Base-by-base conservation (phyloP, 2,113 vertebrate genomes). In the Tragelaphus imberbis region DNA sequence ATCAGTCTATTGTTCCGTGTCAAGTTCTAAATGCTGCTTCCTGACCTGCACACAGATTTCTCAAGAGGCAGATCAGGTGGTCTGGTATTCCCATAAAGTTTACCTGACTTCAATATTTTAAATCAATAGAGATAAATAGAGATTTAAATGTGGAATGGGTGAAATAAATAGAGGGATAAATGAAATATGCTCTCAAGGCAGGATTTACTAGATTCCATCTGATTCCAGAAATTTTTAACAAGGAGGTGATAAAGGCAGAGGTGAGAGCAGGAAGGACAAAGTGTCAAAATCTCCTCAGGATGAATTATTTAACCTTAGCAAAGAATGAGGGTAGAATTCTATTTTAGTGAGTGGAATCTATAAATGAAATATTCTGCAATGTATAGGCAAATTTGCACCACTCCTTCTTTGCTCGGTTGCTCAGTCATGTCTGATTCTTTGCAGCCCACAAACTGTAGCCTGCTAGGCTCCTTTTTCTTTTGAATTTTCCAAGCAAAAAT, bases 221-320 rank as follows among this genome's bases (percentile, higher is more conserved):
- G 55, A 68, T 47, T 47, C 3, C 9, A 36, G 23, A 5, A 6
- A 11, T 59, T 91, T 65, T 36, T 53, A 59, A 21, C 7, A 23
- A 4, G 14, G 0, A 30, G 7, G 21, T 11, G 9, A 14, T 5
- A 2, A 23, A 16, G 4, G 8, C 68, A 59, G 14, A n/a, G 3
- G 2, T 84, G 5, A 61, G n/a, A 44, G 33, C 8, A 77, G 0
- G 10, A 95, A 7, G 21, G 14, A 4, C 7, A 89, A 49, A 55
- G 3, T 13, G 19, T 10, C 51, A 55, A 21, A 17, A 19, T 55
- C 13, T 30, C 6, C 5, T 65, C 21, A 80, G 17, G 23, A 80
- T 27, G 30, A 19, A 40, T 59, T 33, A 17, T 85, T 94, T 55
- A 25, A 88, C 11, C 6, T 53, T 81, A 19, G 33, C 6, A 36